Evolutionary conservation across 2,113 vertebrate species (phyloP).

Genomic region (Vimba vimba): DNA sequence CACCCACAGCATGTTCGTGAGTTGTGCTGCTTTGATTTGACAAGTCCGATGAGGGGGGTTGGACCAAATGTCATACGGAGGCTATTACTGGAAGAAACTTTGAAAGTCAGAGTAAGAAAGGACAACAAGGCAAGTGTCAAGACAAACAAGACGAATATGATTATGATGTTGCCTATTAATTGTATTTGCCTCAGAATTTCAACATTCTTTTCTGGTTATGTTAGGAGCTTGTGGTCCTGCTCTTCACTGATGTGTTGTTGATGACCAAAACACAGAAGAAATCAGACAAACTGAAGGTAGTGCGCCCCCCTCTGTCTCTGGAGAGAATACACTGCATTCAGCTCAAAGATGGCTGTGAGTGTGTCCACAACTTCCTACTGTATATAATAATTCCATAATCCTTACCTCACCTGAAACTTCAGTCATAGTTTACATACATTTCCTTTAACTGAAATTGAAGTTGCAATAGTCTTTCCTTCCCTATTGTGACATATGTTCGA

Average conservation of each 20-base stretch:
- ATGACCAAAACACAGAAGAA: slow-evolving; percentile 84
- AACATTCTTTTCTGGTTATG: slow-evolving; percentile 43
- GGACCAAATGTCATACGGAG: slow-evolving; percentile 70
- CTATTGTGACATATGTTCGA: no score
- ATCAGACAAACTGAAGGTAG: slow-evolving; percentile 78
- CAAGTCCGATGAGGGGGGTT: slow-evolving; percentile 73
- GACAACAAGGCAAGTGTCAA: slow-evolving; percentile 80
- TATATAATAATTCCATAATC: background rate
- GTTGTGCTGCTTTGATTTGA: slow-evolving; percentile 78
- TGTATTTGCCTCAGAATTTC: background rate
- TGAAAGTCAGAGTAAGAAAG: slow-evolving; percentile 78
- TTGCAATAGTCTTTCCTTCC: no score
- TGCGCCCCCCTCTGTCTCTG: slow-evolving; percentile 80
- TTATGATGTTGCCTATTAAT: background rate
- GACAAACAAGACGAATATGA: background rate
- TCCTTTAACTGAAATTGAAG: no score
- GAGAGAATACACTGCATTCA: slow-evolving; percentile 75
- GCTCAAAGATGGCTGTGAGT: slow-evolving; percentile 81
- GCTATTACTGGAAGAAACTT: slow-evolving; percentile 77
- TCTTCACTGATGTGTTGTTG: slow-evolving; percentile 85
- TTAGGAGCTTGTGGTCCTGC: slow-evolving; percentile 81
- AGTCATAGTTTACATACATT: background rate
- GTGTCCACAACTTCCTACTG: background rate
- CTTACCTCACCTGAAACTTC: background rate
- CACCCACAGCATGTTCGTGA: slow-evolving; percentile 74